Conservation (phyloP, 2,888 invertebrate species). For the Gymnocheta viridis region DNA sequence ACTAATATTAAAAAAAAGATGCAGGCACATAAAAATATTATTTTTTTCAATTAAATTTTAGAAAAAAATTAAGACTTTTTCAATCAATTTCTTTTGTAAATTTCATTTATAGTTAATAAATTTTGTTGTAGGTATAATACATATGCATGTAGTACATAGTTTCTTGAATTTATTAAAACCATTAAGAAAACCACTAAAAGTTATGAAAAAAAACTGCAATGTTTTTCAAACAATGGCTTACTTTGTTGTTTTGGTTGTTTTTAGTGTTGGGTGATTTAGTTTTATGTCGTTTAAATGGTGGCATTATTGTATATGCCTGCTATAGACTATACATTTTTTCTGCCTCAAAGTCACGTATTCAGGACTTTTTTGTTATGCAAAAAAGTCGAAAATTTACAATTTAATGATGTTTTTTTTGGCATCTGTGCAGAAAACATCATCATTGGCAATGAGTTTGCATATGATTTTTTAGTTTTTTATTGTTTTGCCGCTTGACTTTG, state of each 20-base stretch:
- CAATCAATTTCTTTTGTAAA: not conserved
- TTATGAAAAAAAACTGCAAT: not conserved
- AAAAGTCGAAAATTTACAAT: conserved; percentile 25
- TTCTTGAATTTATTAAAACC: conserved; percentile 1
- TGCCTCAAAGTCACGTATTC: conserved; percentile 60
- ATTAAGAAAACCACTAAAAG: not conserved
- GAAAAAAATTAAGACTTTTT: not conserved
- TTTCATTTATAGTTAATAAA: not conserved
- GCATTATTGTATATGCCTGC: conserved; percentile 31
- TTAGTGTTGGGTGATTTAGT: conserved; percentile 29
- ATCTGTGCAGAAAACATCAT: conserved; percentile 10
- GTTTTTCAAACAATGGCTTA: not conserved
- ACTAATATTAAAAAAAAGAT: no score
- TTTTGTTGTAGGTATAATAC: no score
- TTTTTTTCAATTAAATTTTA: not conserved
- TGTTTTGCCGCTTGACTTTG: not conserved
- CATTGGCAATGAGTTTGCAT: conserved; percentile 27
- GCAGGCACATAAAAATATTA: no score
- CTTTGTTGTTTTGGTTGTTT: not conserved
- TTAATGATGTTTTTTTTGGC: conserved; percentile 28
- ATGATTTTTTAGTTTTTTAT: conserved; percentile 4
- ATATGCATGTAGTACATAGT: not conserved
- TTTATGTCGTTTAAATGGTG: conserved; percentile 42
- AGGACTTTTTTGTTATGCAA: conserved; percentile 16
- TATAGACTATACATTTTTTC: not conserved